phyloP scores from a whole-genome alignment of 2,888 invertebrate genomes.

The Mesochorus sp. region DNA sequence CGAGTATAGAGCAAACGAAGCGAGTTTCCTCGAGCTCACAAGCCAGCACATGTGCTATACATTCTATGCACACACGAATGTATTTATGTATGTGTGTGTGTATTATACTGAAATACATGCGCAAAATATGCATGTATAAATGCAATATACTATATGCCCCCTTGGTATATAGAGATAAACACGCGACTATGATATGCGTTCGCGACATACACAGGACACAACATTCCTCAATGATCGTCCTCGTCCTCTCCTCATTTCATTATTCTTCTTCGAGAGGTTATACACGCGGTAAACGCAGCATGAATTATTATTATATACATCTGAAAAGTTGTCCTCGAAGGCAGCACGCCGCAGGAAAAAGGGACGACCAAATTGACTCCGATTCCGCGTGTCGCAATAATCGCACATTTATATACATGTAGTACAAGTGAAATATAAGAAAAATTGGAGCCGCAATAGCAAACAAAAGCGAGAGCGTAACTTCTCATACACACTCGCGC shows the following conservation, averaged over 20 bases:
- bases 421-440: too few relatives aligned
- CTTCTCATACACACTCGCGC: neutral
- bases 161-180: constrained; percentile 13
- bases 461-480: neutral
- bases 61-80: neutral
- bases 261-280: constrained; percentile 33
- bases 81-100: constrained; percentile 1
- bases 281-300: neutral
- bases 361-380: constrained; percentile 32
- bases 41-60: neutral
- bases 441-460: neutral
- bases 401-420: constrained; percentile 37
- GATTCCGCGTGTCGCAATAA: constrained; percentile 11
- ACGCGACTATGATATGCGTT: constrained; percentile 58
- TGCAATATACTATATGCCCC: constrained; percentile 6
- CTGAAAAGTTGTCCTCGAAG: constrained; percentile 20
- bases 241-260: constrained; percentile 60
- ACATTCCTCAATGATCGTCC: constrained; percentile 66
- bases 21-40: constrained; percentile 50
- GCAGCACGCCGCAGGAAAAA: constrained; percentile 26
- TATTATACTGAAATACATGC: neutral
- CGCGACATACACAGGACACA: constrained; percentile 54
- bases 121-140: constrained; percentile 3
- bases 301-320: neutral
- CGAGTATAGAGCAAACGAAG: constrained; percentile 59